Evolutionary conservation across 1,140 invertebrate genomes (phyloP).

Genomic region (Palaemon carinicauda): DNA sequence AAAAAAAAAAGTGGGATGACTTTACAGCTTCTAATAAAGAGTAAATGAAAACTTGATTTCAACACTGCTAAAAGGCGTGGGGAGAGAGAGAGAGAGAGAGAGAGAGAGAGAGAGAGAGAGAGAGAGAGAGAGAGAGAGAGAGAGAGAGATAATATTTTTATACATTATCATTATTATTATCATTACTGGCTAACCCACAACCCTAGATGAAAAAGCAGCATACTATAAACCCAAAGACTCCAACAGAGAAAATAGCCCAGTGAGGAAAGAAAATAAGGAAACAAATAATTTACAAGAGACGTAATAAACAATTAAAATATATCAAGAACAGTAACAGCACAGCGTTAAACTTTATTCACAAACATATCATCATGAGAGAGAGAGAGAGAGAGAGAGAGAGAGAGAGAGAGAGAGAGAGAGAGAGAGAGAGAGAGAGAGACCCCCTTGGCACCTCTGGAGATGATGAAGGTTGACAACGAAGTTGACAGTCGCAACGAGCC

Average conservation of each 20-base stretch:
- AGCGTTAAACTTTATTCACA: too few species aligned
- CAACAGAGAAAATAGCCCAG: too few species aligned
- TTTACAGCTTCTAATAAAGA: not conserved
- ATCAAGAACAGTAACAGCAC: too few species aligned
- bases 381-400: not conserved
- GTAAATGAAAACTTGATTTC: not conserved
- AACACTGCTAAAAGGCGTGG: too few species aligned
- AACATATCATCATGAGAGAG: not conserved
- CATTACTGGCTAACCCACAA: too few species aligned
- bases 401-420: not conserved
- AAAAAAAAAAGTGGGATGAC: not conserved
- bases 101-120: not conserved
- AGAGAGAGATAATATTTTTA: too few species aligned
- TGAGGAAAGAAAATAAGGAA: too few species aligned
- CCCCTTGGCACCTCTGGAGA: not conserved
- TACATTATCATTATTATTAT: too few species aligned
- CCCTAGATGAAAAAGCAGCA: too few species aligned
- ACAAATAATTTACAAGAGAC: not conserved
- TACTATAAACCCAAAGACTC: too few species aligned
- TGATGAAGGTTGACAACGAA: not conserved
- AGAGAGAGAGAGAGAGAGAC: not conserved
- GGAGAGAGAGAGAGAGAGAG: constrained; percentile 11
- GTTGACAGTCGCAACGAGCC: too few species aligned
- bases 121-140: not conserved
- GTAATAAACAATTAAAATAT: too few species aligned